Evolutionary conservation across 1,140 invertebrate species (phyloP).

Genomic region (Drosophila lacteicornis): DNA sequence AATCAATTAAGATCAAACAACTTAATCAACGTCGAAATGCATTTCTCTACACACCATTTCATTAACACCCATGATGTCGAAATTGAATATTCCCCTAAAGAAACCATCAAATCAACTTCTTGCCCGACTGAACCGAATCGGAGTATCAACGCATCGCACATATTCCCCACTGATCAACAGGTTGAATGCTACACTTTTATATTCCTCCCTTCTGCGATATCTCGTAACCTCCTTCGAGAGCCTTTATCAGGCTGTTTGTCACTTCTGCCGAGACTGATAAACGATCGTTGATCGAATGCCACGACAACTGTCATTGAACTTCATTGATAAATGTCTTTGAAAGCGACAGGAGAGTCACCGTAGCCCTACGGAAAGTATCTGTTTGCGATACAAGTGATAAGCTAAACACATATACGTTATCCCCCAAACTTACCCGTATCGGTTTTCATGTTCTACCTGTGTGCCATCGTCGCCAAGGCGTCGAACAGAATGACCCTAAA

Average conservation of each 20-base stretch:
- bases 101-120: not conserved
- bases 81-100: not conserved
- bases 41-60: not conserved
- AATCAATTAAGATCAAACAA: no score
- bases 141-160: not conserved
- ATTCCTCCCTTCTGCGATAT: slow-evolving; percentile 14
- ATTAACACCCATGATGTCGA: not conserved
- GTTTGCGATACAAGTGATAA: slow-evolving; percentile 69
- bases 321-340: slow-evolving; percentile 71
- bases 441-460: slow-evolving; percentile 66
- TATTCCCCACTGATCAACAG: slow-evolving; percentile 22
- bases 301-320: slow-evolving; percentile 77
- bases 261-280: slow-evolving; percentile 64
- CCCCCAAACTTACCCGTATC: slow-evolving; percentile 33
- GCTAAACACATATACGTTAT: slow-evolving; percentile 60
- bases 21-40: not conserved
- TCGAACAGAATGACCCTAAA: slow-evolving; percentile 41
- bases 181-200: slow-evolving; percentile 34
- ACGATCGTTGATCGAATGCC: slow-evolving; percentile 71
- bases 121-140: slow-evolving; percentile 4
- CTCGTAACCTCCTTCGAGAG: slow-evolving; percentile 15
- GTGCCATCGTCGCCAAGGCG: slow-evolving; percentile 7
- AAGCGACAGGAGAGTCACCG: slow-evolving; percentile 23
- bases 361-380: slow-evolving; percentile 44
- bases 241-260: slow-evolving; percentile 70